These are phyloP conservation scores for Trilocha varians DNA, from an alignment of 2,888 invertebrate genomes.

Conservation along the genomic window DNA sequence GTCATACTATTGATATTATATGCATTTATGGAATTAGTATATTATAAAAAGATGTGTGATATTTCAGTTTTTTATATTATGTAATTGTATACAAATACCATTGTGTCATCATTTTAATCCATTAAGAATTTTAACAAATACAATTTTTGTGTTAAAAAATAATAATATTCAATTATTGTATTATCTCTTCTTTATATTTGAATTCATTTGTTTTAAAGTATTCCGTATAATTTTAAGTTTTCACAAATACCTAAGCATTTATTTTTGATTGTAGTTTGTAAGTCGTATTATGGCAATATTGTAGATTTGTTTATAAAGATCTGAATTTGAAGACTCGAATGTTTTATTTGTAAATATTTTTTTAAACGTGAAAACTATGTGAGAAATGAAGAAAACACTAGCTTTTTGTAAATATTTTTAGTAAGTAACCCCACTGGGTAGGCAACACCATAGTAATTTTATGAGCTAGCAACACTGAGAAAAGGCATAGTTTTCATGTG, in stretches of 20 bases:
- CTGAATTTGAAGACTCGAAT: slow-evolving; percentile 19
- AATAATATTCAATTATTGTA: too few relatives aligned
- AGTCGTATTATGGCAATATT: slow-evolving; percentile 3
- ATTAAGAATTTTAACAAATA: too few relatives aligned
- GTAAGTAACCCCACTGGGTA: neutral
- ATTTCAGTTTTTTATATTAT: neutral
- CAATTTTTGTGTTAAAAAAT: too few relatives aligned
- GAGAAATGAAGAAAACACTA: too few relatives aligned
- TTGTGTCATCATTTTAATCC: too few relatives aligned
- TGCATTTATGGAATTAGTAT: slow-evolving; percentile 7
- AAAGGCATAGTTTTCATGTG: too few relatives aligned
- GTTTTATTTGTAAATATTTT: slow-evolving; percentile 18
- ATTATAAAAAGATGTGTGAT: neutral
- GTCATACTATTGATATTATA: neutral
- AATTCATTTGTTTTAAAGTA: too few relatives aligned
- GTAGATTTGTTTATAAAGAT: slow-evolving; percentile 12
- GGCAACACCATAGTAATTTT: neutral
- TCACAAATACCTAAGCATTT: neutral
- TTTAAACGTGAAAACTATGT: too few relatives aligned
- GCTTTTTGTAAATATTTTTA: too few relatives aligned
- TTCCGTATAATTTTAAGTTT: slow-evolving; percentile 2
- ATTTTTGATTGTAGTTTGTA: slow-evolving; percentile 6
- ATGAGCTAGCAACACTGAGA: neutral
- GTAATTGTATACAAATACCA: too few relatives aligned
- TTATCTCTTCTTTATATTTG: too few relatives aligned